phyloP scores from a whole-genome alignment of 2,113 vertebrate species.

The Balaenoptera acutorostrata region DNA sequence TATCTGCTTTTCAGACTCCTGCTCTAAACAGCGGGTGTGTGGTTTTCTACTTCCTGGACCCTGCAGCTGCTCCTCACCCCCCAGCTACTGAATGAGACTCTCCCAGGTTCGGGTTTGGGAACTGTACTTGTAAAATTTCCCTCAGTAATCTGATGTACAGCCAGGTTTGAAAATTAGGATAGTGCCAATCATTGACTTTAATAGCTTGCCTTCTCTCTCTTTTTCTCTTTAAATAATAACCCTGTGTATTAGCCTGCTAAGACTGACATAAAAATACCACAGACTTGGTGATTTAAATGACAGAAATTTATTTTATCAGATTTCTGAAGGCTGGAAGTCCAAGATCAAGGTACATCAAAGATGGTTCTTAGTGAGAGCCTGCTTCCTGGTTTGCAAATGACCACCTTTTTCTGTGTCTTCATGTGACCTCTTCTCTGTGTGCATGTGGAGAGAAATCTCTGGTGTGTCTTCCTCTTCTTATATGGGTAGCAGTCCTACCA shows the following conservation, averaged over 20 bases:
- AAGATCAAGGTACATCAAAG: background rate
- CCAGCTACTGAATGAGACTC: background rate
- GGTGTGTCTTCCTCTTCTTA: background rate
- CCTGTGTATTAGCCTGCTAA: background rate
- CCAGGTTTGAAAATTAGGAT: background rate
- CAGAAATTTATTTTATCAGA: background rate
- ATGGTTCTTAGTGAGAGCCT: background rate
- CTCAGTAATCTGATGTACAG: background rate
- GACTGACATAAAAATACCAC: background rate
- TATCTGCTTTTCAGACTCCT: background rate
- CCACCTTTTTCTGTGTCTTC: background rate
- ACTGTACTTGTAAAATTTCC: background rate
- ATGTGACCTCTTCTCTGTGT: background rate
- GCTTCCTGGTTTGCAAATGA: background rate
- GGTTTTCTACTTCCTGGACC: background rate
- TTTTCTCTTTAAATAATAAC: background rate
- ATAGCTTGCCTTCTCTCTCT: background rate
- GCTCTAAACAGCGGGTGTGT: background rate
- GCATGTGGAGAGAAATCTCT: background rate
- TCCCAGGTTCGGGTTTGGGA: background rate
- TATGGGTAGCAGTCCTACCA: background rate
- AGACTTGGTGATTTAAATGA: background rate
- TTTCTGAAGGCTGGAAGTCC: background rate
- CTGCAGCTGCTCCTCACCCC: background rate
- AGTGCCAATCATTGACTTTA: background rate